Base-by-base conservation (phyloP, 2,888 invertebrate species). In the Actias luna region DNA sequence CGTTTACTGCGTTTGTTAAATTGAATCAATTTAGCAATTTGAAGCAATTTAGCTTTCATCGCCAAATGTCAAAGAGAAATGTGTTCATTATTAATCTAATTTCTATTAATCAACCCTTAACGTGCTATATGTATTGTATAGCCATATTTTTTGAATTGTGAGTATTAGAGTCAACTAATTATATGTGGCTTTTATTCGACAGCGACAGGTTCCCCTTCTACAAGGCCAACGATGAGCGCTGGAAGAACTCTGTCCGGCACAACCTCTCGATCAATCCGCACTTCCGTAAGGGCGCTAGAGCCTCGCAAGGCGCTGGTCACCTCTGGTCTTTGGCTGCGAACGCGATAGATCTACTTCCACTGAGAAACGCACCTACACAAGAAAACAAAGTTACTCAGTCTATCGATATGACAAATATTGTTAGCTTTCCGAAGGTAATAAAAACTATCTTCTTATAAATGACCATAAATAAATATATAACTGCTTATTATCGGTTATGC, bases 241-340 rank as follows among this genome's bases (percentile, higher is more conserved):
- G 98, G 98, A 98, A 98, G 88, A 98, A 98, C 81, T 98, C 97
- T 0, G 97, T 98, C 1, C 93, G 98, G 69, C 98, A 98, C 86
- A 98, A 98, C 84, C 91, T 98, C 18, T 97, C 97, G 39, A 98
- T 98, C 79, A 98, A 98, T 88, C 98, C 98, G 0, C 97, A 98
- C 87, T 98, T 98, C 83, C 94, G 93, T 36, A 98, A 98, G 85
- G 97, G 97, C 0, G 95, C 95, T 16, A 96, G 98, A 74, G 97
- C 97, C 0, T 94, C 96, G 0, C 97, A 97, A 73, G 98, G 98
- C 2, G 97, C 97, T 2, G 98, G 98, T 0, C 98, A 98, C 83
- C 93, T 97, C 46, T 98, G 98, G 98, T 97, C 97, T 0, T 94
- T 98, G 55, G 97, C 96, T 0, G 96, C 91, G 5, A 92, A 91